Conservation (phyloP, 2,113 vertebrate genomes). For the Brachyhypopomus occidentalis region DNA sequence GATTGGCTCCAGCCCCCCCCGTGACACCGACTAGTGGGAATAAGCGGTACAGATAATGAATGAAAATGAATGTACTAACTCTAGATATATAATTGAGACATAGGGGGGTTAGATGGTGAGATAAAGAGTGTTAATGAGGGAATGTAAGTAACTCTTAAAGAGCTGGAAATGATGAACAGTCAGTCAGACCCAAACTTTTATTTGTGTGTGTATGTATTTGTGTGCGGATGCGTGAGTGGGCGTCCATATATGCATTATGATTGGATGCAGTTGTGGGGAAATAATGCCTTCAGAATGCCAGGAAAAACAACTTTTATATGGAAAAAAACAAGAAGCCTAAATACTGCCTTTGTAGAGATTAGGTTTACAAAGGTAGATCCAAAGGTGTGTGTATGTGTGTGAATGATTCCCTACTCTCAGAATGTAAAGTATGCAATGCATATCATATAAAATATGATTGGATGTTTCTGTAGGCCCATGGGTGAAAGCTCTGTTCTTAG, state of each 20-base stretch:
- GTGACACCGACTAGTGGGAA: no score
- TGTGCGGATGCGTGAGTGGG: slow-evolving; percentile 18
- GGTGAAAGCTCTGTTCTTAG: not conserved
- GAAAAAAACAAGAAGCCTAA: not conserved
- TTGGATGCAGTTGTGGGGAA: not conserved
- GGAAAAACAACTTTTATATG: slow-evolving; percentile 3
- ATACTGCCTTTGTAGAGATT: not conserved
- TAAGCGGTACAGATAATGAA: no score
- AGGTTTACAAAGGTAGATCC: not conserved
- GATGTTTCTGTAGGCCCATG: slow-evolving; percentile 11
- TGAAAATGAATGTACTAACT: no score
- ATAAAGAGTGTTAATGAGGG: slow-evolving; percentile 5
- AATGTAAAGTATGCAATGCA: not conserved
- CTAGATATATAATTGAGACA: slow-evolving; percentile 1
- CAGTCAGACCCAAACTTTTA: slow-evolving; percentile 4
- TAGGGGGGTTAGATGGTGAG: not conserved
- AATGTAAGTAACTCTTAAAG: slow-evolving; percentile 1
- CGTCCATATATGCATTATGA: not conserved
- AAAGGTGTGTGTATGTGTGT: not conserved
- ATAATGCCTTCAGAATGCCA: not conserved
- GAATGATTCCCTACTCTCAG: slow-evolving; percentile 3
- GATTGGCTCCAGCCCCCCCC: no score
- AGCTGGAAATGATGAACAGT: no score
- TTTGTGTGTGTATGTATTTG: slow-evolving; percentile 7
- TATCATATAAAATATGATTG: not conserved